phyloP scores from a whole-genome alignment of 2,797 vertebrate genomes.

The Galagoides demidoff region DNA sequence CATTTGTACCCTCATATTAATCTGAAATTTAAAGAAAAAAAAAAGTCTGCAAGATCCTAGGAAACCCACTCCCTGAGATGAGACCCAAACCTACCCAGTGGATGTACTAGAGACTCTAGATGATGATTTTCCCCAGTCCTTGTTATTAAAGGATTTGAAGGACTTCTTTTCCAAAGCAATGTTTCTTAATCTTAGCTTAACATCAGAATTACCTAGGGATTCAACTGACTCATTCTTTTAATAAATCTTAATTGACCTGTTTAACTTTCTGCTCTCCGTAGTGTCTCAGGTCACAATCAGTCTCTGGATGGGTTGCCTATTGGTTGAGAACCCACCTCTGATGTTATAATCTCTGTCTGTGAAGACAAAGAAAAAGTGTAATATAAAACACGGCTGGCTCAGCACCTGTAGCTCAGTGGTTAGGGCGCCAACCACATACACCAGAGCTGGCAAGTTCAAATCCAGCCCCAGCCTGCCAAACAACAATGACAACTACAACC shows the following conservation, averaged over 20 bases:
- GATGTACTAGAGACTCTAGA: not conserved
- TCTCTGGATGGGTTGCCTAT: not conserved
- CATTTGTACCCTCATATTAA: no score
- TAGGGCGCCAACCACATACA: no score
- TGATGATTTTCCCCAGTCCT: not conserved
- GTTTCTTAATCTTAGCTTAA: not conserved
- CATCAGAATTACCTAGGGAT: not conserved
- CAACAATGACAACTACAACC: no score
- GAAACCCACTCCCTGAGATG: not conserved
- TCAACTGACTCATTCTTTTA: not conserved
- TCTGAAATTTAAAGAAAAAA: no score
- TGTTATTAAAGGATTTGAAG: not conserved
- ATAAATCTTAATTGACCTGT: not conserved
- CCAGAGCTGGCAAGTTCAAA: no score
- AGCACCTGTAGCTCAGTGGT: no score
- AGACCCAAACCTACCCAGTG: not conserved
- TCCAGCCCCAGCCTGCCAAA: no score
- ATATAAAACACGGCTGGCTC: not conserved
- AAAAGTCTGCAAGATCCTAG: not conserved
- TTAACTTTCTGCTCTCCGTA: slow-evolving; percentile 6
- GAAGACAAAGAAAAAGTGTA: not conserved
- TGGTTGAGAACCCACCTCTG: not conserved
- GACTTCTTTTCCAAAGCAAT: not conserved
- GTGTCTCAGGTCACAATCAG: not conserved
- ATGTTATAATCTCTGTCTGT: not conserved